These are phyloP conservation scores for Hipparchia semele DNA, from an alignment of 2,888 invertebrate species.

Conservation along the genomic window DNA sequence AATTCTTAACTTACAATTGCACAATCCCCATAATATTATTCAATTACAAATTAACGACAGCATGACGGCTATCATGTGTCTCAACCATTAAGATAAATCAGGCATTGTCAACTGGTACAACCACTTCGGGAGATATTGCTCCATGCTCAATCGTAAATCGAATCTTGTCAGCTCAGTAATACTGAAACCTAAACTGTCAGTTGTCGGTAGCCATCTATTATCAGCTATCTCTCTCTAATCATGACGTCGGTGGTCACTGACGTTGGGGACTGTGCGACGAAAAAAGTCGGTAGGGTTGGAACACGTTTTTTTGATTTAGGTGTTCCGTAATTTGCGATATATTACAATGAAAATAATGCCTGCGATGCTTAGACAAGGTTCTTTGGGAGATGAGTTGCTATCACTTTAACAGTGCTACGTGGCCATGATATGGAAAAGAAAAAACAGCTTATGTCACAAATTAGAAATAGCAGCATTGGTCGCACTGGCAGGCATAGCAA, in stretches of 20 bases:
- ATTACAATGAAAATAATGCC: neutral
- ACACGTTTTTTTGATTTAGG: no score
- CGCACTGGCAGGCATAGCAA: no score
- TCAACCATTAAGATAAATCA: constrained; percentile 29
- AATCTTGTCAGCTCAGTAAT: constrained; percentile 39
- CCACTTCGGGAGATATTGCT: constrained; percentile 37
- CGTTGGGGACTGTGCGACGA: constrained; percentile 34
- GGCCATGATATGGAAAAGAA: no score
- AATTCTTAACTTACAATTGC: neutral
- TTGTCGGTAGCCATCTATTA: constrained; percentile 76
- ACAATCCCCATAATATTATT: constrained; percentile 13
- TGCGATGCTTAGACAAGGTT: neutral
- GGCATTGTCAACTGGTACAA: constrained; percentile 27
- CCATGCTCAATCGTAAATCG: constrained; percentile 47
- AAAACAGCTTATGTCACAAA: no score
- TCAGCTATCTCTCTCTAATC: constrained; percentile 66
- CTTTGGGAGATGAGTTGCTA: no score
- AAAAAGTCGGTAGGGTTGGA: neutral
- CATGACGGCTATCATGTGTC: constrained; percentile 17
- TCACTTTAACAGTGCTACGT: no score
- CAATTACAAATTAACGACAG: constrained; percentile 22
- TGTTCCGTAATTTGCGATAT: neutral
- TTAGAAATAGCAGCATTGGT: no score
- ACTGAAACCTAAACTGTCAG: constrained; percentile 61
- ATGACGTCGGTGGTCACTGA: constrained; percentile 55